phyloP scores from a whole-genome alignment of 1,140 invertebrate species.

The Anoplolepis gracilipes region DNA sequence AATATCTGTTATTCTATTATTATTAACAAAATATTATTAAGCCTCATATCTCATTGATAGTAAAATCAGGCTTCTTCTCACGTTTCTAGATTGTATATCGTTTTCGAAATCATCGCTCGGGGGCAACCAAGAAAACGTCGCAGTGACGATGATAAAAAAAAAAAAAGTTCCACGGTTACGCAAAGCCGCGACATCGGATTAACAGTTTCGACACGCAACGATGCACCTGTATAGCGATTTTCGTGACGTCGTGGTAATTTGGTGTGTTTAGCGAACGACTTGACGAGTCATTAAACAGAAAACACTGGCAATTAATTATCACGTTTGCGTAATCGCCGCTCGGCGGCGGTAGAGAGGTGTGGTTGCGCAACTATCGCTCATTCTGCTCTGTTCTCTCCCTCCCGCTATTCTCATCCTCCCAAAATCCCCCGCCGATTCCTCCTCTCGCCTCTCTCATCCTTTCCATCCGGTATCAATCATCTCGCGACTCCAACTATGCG shows the following conservation, averaged over 20 bases:
- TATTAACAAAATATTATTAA: background rate
- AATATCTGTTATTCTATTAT: background rate
- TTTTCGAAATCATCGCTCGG: background rate
- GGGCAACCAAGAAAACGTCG: background rate
- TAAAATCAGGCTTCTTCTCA: background rate
- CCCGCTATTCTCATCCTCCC: background rate
- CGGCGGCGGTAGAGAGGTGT: constrained; percentile 71
- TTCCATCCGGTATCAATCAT: constrained; percentile 1
- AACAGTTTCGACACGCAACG: constrained; percentile 77
- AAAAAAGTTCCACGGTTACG: constrained; percentile 46
- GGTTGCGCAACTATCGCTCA: constrained; percentile 79
- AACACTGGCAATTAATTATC: constrained; percentile 83
- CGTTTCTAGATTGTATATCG: background rate
- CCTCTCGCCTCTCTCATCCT: constrained; percentile 13
- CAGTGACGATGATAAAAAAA: background rate
- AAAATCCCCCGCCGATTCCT: constrained; percentile 24
- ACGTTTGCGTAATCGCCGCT: constrained; percentile 81
- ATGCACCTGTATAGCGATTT: constrained; percentile 79
- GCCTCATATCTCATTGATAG: background rate
- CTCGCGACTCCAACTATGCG: constrained; percentile 15
- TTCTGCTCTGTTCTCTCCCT: constrained; percentile 64
- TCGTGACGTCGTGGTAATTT: constrained; percentile 79
- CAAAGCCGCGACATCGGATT: constrained; percentile 71
- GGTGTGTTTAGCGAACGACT: constrained; percentile 80
- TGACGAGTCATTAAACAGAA: constrained; percentile 81